These are phyloP conservation scores for Conus ventricosus DNA, from an alignment of 1,140 invertebrate species.

Conservation along the genomic window DNA sequence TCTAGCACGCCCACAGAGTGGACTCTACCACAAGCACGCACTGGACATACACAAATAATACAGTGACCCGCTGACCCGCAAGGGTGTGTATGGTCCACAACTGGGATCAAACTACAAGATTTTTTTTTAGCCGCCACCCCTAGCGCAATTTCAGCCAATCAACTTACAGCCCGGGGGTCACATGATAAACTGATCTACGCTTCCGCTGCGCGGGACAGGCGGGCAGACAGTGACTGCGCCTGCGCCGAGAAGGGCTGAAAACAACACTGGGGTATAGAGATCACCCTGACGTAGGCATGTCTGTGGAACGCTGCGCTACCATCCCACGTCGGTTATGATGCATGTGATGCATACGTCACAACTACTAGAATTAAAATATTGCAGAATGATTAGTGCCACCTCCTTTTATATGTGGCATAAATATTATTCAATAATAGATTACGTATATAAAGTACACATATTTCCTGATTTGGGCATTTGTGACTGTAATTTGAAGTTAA, in stretches of 20 bases:
- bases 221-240: slow-evolving; percentile 28
- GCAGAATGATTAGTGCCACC: too few species aligned
- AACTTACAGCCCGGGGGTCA: slow-evolving; percentile 27
- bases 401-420: too few species aligned
- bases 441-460: too few species aligned
- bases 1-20: not conserved
- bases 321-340: too few species aligned
- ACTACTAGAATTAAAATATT: too few species aligned
- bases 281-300: not conserved
- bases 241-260: slow-evolving; percentile 33
- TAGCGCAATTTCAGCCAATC: slow-evolving; percentile 17
- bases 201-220: slow-evolving; percentile 24
- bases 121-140: not conserved
- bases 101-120: not conserved
- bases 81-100: not conserved
- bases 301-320: not conserved
- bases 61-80: not conserved
- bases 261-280: not conserved
- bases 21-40: not conserved
- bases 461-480: too few species aligned
- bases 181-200: slow-evolving; percentile 34
- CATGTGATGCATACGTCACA: too few species aligned
- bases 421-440: too few species aligned
- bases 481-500: too few species aligned
- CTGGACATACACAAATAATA: not conserved